Evolutionary conservation across 2,113 vertebrate genomes (phyloP).

Genomic region (Leucoraja erinaceus): DNA sequence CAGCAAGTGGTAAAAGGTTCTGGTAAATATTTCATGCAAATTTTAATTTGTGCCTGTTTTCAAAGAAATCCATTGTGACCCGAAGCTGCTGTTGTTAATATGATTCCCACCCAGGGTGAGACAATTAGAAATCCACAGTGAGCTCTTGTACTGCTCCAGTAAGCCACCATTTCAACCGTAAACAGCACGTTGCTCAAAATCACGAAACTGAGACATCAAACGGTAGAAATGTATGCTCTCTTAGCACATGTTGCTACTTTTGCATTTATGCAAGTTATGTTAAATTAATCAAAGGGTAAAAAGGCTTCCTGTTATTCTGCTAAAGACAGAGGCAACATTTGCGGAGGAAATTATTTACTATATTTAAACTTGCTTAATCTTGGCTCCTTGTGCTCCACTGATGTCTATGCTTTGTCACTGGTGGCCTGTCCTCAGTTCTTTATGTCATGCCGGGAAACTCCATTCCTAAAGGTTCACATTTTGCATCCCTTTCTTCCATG

Average conservation of each 20-base stretch:
- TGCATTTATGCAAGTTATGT: neutral
- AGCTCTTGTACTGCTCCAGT: constrained; percentile 3
- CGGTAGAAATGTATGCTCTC: neutral
- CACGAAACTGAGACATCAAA: constrained; percentile 3
- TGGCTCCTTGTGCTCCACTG: no score
- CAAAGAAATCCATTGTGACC: neutral
- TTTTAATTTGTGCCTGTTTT: constrained; percentile 30
- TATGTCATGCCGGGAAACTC: no score
- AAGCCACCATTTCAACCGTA: constrained; percentile 1
- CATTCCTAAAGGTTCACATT: no score
- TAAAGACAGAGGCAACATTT: neutral
- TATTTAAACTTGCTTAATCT: neutral
- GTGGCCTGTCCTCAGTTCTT: no score
- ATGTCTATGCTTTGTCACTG: no score
- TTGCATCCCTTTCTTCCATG: no score
- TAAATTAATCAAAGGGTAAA: neutral
- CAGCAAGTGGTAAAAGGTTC: constrained; percentile 17
- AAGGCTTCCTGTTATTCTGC: neutral
- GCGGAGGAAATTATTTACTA: neutral
- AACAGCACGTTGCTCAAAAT: neutral
- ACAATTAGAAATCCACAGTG: constrained; percentile 23
- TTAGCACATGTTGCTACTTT: neutral
- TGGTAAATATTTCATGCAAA: constrained; percentile 27
- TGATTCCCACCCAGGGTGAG: constrained; percentile 22
- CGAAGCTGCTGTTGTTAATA: neutral